Conservation (phyloP, 2,888 invertebrate genomes). For the Polydrusus cervinus region DNA sequence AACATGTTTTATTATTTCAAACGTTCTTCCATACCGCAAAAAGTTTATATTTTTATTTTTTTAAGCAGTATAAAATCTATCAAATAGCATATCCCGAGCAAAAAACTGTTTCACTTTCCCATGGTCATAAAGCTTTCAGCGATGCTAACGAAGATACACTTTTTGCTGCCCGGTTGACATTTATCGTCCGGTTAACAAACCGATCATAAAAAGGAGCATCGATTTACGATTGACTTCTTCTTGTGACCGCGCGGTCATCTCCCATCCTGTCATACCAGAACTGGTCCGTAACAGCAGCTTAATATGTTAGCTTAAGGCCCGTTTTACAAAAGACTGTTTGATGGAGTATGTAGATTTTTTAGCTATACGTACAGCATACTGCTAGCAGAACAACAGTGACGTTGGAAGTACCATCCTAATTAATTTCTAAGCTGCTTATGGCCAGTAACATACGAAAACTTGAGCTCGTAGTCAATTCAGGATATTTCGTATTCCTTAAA, state of each 20-base stretch:
- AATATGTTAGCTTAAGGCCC: slow-evolving; percentile 16
- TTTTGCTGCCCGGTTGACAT: slow-evolving; percentile 50
- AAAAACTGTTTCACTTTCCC: slow-evolving; percentile 47
- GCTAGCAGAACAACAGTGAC: no score
- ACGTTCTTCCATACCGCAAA: not conserved
- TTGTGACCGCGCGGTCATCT: slow-evolving; percentile 24
- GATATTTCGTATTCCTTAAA: no score
- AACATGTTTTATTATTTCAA: no score
- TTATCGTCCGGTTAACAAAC: slow-evolving; percentile 52
- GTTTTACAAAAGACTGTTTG: slow-evolving; percentile 1
- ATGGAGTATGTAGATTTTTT: no score
- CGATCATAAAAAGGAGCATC: slow-evolving; percentile 44
- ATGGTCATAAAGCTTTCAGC: slow-evolving; percentile 48
- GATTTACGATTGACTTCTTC: slow-evolving; percentile 40
- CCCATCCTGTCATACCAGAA: slow-evolving; percentile 26
- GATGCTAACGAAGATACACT: slow-evolving; percentile 52
- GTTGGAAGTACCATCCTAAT: no score
- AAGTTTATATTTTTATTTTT: not conserved
- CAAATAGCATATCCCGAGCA: slow-evolving; percentile 8
- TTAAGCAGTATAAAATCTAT: not conserved
- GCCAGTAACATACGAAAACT: no score
- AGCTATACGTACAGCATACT: no score
- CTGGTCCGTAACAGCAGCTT: slow-evolving; percentile 26
- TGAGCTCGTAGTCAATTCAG: no score
- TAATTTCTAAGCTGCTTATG: no score